These are phyloP conservation scores for Scolopax rusticola DNA, from an alignment of 2,797 vertebrate genomes.

Conservation along the genomic window DNA sequence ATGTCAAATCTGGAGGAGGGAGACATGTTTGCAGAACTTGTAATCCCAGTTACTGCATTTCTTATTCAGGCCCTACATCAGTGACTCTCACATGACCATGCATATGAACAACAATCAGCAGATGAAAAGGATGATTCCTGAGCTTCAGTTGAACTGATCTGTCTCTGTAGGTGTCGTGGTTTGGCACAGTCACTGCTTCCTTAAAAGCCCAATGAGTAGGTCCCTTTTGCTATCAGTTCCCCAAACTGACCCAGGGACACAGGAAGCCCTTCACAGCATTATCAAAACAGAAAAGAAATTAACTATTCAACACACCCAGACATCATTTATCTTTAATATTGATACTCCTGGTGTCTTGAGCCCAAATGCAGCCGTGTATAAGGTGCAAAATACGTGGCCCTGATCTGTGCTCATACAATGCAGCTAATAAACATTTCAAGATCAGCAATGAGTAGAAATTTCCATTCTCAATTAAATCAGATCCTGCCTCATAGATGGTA, in stretches of 20 bases:
- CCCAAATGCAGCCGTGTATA: background rate
- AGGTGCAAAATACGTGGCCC: background rate
- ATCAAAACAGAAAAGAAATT: background rate
- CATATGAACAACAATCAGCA: background rate
- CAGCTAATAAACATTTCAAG: background rate
- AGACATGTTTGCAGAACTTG: background rate
- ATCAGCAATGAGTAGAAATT: background rate
- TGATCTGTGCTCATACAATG: background rate
- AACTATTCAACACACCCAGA: background rate
- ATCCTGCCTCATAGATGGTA: background rate
- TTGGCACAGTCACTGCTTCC: background rate
- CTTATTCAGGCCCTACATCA: background rate
- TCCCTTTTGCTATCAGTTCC: background rate
- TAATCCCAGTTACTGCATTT: background rate
- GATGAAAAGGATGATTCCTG: background rate
- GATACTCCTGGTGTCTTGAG: fast-evolving
- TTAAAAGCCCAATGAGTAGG: background rate
- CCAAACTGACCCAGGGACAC: background rate
- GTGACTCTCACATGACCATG: background rate
- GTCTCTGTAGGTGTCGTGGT: background rate
- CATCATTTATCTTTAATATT: background rate
- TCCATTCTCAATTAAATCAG: background rate
- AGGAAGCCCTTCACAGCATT: background rate
- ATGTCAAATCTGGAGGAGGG: background rate
- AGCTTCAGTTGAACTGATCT: background rate